phyloP scores from a whole-genome alignment of 2,888 invertebrate species.

The Neelides folsomi region DNA sequence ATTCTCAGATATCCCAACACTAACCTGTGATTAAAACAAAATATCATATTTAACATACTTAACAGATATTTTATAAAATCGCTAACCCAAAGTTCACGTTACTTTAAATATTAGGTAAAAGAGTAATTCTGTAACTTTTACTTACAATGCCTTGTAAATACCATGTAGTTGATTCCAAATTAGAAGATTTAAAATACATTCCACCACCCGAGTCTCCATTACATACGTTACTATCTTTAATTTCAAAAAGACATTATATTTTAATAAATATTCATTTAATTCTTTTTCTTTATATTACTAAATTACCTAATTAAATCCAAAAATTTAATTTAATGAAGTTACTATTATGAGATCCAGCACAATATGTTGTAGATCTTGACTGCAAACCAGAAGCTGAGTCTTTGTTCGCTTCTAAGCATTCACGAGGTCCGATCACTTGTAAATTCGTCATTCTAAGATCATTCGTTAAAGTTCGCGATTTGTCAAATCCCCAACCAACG shows the following conservation, averaged over 20 bases:
- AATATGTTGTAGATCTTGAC: conserved; percentile 28
- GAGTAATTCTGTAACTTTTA: no score
- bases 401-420: conserved; percentile 19
- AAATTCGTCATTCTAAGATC: conserved; percentile 22
- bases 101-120: no score
- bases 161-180: conserved; percentile 12
- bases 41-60: neutral
- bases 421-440: conserved; percentile 20
- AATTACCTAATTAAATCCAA: no score
- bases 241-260: no score
- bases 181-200: conserved; percentile 12
- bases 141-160: conserved; percentile 28
- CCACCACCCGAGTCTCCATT: conserved; percentile 27
- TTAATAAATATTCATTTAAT: no score
- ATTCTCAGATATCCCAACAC: neutral
- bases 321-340: no score
- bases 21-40: neutral
- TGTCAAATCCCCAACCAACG: conserved; percentile 26
- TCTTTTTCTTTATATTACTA: no score
- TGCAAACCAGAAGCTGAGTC: conserved; percentile 14
- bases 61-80: no score
- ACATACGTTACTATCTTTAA: conserved; percentile 14
- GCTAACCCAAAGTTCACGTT: no score
- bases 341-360: conserved; percentile 17
- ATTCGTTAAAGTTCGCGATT: conserved; percentile 14